Evolutionary conservation across 2,113 vertebrate genomes (phyloP).

Genomic region (Prolemur simus): DNA sequence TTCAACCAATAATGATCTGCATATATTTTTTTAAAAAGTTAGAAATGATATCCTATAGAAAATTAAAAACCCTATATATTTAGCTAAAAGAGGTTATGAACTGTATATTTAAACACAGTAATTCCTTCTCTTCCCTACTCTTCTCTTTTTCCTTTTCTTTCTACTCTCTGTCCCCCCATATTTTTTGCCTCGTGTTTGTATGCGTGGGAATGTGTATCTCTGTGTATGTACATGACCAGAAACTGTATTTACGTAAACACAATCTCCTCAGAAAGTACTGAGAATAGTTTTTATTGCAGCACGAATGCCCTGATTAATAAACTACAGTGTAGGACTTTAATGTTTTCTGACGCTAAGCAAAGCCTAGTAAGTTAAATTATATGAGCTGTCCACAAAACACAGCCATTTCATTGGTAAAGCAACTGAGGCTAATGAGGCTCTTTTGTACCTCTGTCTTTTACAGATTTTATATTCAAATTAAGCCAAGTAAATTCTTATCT

Average conservation of each 20-base stretch:
- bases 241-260: background rate
- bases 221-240: background rate
- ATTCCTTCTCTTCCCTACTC: accelerated
- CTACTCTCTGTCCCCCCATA: background rate
- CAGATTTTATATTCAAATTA: background rate
- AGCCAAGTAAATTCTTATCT: background rate
- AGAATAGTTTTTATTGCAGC: background rate
- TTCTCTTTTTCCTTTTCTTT: background rate
- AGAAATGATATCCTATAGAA: background rate
- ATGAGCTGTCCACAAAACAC: background rate
- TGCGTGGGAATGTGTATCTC: background rate
- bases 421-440: background rate
- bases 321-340: background rate
- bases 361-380: background rate
- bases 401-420: background rate
- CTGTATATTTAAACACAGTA: background rate
- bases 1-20: background rate
- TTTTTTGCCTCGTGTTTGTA: background rate
- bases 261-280: background rate
- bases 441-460: background rate
- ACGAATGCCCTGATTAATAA: background rate
- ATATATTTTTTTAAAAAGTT: background rate
- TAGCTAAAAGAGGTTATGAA: background rate
- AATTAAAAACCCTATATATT: background rate
- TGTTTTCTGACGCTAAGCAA: background rate